Base-by-base conservation (phyloP, 2,888 invertebrate genomes). In the Blera fallax region DNA sequence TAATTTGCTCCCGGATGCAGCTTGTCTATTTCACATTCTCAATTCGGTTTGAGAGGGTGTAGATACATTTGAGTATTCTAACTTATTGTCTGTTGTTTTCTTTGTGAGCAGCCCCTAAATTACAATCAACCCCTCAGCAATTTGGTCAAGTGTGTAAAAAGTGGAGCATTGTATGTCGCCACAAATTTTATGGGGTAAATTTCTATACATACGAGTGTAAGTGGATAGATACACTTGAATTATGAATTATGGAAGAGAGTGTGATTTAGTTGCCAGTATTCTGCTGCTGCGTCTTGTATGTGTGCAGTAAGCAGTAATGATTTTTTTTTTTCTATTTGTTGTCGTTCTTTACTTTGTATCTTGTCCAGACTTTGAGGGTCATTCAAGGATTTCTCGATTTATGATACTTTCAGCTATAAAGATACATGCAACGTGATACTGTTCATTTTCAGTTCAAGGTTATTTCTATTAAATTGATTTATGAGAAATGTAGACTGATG, bases 341-440 rank as follows among this genome's bases (percentile, higher is more conserved):
- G n/a, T 58, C n/a, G 3, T 10, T 56, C 27, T 32, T 37, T 21
- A n/a, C 21, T 14, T 32, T 32, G 34, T 58, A 58, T 18, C 14
- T 58, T 37, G 11, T 54, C 29, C 27, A 29, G 54, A 69, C 54
- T 27, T 54, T 7, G 16, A 69, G 40, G 54, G 52, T 29, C 54
- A 40, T 37, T 67, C 67, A 69, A 69, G 69, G 54, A 54, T 54
- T 40, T 40, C 29, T 67, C 67, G 27, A 54, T 54, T 40, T 69
- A 54, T 43, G 54, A n/a, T 7, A 50, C 6, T 40, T 54, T 54
- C 27, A 32, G 6, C 34, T 40, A 21, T 52, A 14, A 7, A 29
- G n/a, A 52, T 27, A 54, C 37, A 54, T 43, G 29, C 43, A 34
- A 10, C 37, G 1, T 0, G 24, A 21, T 65, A 34, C 14, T 50